Evolutionary conservation across 2,113 vertebrate genomes (phyloP).

Genomic region (Pangasianodon hypophthalmus): DNA sequence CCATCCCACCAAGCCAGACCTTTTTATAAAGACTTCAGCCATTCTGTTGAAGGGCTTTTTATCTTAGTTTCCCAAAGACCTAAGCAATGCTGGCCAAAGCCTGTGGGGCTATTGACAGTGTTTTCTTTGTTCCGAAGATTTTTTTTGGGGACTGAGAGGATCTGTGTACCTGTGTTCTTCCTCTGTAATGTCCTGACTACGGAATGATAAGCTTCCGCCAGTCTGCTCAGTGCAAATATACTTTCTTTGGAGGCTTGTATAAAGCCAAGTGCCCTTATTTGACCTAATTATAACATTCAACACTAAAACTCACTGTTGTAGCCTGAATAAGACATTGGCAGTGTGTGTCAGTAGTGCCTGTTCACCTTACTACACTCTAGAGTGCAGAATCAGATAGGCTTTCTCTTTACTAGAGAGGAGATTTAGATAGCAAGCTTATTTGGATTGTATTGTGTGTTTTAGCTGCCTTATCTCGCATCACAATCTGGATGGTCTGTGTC

Average conservation of each 20-base stretch:
- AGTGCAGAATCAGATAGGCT: constrained; percentile 5
- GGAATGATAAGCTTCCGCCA: constrained; percentile 15
- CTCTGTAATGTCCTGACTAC: neutral
- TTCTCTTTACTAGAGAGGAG: neutral
- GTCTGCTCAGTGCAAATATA: neutral
- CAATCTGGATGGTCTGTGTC: constrained; percentile 23
- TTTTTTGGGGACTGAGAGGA: constrained; percentile 11
- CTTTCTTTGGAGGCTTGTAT: neutral
- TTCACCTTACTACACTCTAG: neutral
- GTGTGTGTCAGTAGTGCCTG: neutral
- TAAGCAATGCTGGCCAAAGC: constrained; percentile 18
- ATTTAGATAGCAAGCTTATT: constrained; percentile 42
- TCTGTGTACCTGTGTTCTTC: constrained; percentile 18
- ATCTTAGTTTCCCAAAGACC: constrained; percentile 49
- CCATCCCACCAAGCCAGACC: constrained; percentile 19
- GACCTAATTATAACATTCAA: neutral
- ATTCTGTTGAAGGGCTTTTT: constrained; percentile 49
- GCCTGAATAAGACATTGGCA: neutral
- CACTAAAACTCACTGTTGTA: neutral
- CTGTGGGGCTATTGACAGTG: neutral
- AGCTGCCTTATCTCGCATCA: constrained; percentile 26
- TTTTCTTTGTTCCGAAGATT: constrained; percentile 22
- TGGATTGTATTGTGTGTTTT: constrained; percentile 34
- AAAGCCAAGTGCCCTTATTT: neutral
- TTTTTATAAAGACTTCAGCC: constrained; percentile 12